Conservation (phyloP, 2,888 invertebrate genomes). For the Drosophila bunnanda region DNA sequence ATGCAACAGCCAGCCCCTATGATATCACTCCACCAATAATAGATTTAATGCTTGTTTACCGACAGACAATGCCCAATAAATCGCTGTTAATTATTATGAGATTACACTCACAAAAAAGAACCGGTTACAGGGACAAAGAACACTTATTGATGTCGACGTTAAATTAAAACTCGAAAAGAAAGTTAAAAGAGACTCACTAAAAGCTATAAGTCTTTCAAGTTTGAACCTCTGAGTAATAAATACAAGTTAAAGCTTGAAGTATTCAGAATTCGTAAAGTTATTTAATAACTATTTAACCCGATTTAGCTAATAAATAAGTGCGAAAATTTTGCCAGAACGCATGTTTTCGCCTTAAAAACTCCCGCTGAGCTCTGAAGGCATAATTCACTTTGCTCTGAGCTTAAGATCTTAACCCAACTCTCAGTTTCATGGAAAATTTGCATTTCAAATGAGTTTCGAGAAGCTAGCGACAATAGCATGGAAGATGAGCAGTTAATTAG, state of each 20-base stretch:
- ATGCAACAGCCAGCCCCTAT: slow-evolving; percentile 19
- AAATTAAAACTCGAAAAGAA: slow-evolving; percentile 12
- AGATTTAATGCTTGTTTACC: slow-evolving; percentile 35
- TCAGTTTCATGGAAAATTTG: slow-evolving; percentile 33
- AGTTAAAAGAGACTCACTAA: slow-evolving; percentile 2
- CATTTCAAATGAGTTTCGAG: slow-evolving; percentile 43
- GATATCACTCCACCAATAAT: slow-evolving; percentile 44
- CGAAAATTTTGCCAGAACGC: background rate
- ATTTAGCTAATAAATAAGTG: background rate
- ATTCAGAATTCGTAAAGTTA: background rate
- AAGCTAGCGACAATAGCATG: slow-evolving; percentile 23
- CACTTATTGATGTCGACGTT: slow-evolving; percentile 16
- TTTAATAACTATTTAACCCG: background rate
- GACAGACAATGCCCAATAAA: slow-evolving; percentile 39
- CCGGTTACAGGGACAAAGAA: slow-evolving; percentile 53
- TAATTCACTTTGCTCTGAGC: slow-evolving; percentile 30
- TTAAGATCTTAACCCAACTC: slow-evolving; percentile 2
- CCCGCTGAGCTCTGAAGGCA: slow-evolving; percentile 10
- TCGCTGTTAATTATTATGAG: slow-evolving; percentile 29
- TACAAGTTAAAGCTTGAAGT: background rate
- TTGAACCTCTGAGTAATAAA: background rate
- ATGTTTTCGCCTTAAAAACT: slow-evolving; percentile 4
- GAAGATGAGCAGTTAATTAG: slow-evolving; percentile 26
- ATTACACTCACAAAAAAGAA: slow-evolving; percentile 32
- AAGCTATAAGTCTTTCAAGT: background rate